Conservation (phyloP, 2,113 vertebrate genomes). For the Corydoras maculifer region DNA sequence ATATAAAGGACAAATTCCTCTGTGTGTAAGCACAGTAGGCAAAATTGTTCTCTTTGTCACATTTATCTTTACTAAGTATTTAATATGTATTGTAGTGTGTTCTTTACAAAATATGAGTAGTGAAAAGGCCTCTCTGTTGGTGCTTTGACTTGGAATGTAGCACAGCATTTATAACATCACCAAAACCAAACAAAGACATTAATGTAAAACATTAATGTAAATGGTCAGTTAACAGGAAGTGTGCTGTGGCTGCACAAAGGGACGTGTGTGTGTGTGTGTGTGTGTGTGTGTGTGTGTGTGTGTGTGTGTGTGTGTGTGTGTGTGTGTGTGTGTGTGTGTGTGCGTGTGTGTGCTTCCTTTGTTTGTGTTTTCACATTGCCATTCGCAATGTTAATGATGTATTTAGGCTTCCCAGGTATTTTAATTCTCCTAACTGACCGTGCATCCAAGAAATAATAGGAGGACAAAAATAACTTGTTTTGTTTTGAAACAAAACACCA, state of each 20-base stretch:
- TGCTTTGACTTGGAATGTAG: no score
- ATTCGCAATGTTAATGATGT: background rate
- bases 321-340: background rate
- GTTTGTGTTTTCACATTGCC: background rate
- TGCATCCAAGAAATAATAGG: background rate
- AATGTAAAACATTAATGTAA: slow-evolving; percentile 1
- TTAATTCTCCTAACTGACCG: background rate
- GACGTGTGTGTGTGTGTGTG: background rate
- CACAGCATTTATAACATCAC: no score
- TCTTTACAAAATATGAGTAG: no score
- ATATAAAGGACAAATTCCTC: no score
- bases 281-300: background rate
- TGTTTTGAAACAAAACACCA: slow-evolving; percentile 1
- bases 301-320: background rate
- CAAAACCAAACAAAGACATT: background rate
- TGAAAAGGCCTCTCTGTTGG: no score
- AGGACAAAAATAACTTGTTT: background rate
- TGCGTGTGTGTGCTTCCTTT: background rate
- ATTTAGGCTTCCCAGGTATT: background rate
- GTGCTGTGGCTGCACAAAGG: background rate
- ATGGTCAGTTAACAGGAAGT: slow-evolving; percentile 19
- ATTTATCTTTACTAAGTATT: no score
- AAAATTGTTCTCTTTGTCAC: no score
- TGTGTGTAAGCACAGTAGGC: no score
- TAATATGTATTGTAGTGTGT: no score